phyloP scores from a whole-genome alignment of 2,888 invertebrate genomes.

The Erannis defoliaria region DNA sequence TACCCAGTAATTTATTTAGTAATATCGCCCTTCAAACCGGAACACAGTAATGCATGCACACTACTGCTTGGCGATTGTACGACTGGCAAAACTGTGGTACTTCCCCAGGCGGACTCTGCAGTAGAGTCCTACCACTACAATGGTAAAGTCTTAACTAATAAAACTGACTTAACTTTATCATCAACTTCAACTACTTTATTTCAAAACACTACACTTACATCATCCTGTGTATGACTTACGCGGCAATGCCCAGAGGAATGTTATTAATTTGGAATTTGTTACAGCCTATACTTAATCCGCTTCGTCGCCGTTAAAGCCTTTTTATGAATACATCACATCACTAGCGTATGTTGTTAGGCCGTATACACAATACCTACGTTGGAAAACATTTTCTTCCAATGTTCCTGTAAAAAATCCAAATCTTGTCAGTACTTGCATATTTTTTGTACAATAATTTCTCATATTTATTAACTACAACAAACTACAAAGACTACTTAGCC shows the following conservation, averaged over 20 bases:
- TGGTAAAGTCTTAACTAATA: not conserved
- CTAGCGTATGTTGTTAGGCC: conserved; percentile 37
- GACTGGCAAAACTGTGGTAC: no score
- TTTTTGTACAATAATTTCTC: no score
- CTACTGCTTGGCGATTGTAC: no score
- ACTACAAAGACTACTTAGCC: no score
- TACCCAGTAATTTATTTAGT: no score
- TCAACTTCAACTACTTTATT: not conserved
- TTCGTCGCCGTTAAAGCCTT: conserved; percentile 66
- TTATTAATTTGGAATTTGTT: conserved; percentile 85
- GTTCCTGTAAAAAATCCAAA: no score
- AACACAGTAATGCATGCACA: no score
- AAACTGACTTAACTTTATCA: not conserved
- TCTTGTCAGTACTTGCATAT: no score
- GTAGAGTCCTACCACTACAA: no score
- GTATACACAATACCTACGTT: conserved; percentile 31
- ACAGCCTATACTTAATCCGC: conserved; percentile 80
- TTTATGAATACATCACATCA: conserved; percentile 72
- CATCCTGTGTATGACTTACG: conserved; percentile 60
- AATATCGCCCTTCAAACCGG: no score
- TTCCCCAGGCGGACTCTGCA: no score
- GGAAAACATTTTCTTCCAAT: not conserved
- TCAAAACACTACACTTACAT: conserved; percentile 47
- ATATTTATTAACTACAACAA: no score
- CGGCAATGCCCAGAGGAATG: conserved; percentile 67